Conservation (phyloP, 2,888 invertebrate species). For the Agrilus biguttatus region DNA sequence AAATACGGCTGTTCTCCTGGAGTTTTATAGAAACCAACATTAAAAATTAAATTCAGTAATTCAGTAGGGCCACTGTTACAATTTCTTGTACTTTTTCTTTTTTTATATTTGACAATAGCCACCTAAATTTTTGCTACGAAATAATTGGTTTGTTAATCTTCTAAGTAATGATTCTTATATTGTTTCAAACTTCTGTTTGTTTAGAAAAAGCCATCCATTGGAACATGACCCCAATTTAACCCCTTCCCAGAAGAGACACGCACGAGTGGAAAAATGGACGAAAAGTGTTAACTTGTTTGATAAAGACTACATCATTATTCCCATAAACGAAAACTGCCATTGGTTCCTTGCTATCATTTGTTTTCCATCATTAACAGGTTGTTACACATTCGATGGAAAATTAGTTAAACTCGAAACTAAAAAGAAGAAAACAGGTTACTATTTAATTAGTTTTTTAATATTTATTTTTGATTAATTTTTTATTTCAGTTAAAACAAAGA, state of each 20-base stretch:
- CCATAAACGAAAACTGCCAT: slow-evolving; percentile 95
- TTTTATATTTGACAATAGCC: background rate
- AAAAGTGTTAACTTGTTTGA: slow-evolving; percentile 91
- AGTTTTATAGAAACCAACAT: no score
- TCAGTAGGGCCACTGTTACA: background rate
- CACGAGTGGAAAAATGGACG: slow-evolving; percentile 90
- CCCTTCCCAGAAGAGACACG: slow-evolving; percentile 74
- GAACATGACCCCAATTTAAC: slow-evolving; percentile 54
- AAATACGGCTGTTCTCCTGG: no score
- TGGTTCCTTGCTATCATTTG: slow-evolving; percentile 98
- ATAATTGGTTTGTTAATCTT: no score
- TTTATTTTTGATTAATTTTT: slow-evolving; percentile 6
- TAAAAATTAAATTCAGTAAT: no score
- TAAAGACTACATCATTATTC: slow-evolving; percentile 92
- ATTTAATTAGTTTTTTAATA: slow-evolving; percentile 1
- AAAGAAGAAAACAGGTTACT: slow-evolving; percentile 29
- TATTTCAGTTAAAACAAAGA: slow-evolving; percentile 29
- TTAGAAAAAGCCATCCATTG: slow-evolving; percentile 39
- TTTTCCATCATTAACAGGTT: slow-evolving; percentile 70
- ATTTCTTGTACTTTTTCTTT: background rate
- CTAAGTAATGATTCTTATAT: background rate
- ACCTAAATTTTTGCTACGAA: background rate
- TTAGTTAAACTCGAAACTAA: slow-evolving; percentile 32
- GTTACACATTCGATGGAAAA: slow-evolving; percentile 51
- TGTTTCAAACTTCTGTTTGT: slow-evolving; percentile 6